Evolutionary conservation across 2,113 vertebrate genomes (phyloP).

Genomic region (Chamaea fasciata): DNA sequence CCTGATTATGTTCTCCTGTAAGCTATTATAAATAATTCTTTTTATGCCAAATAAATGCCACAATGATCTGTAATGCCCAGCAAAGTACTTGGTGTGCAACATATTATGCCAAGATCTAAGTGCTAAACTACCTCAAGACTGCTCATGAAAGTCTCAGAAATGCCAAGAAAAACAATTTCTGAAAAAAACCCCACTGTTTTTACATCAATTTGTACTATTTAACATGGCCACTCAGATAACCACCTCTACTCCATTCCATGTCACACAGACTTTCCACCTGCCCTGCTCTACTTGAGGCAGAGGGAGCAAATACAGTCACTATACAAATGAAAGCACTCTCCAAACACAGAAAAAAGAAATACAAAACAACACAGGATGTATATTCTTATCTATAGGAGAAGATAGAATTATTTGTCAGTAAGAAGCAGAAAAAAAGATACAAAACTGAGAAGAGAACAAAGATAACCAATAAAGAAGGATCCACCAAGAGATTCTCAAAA

Average conservation of each 20-base stretch:
- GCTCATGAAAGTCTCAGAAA: background rate
- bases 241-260: background rate
- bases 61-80: background rate
- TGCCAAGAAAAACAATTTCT: background rate
- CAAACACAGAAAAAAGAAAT: background rate
- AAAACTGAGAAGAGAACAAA: background rate
- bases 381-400: background rate
- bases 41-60: background rate
- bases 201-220: background rate
- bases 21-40: background rate
- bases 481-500: background rate
- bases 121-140: background rate
- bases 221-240: background rate
- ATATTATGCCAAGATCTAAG: background rate
- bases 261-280: background rate
- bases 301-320: background rate
- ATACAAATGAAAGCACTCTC: background rate
- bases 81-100: background rate
- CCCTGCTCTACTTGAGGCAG: background rate
- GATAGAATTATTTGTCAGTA: background rate
- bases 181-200: background rate
- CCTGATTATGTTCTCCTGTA: background rate
- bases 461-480: background rate
- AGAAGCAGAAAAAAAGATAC: background rate
- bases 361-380: background rate